phyloP scores from a whole-genome alignment of 2,113 vertebrate species.

The Todiramphus saurophagus region DNA sequence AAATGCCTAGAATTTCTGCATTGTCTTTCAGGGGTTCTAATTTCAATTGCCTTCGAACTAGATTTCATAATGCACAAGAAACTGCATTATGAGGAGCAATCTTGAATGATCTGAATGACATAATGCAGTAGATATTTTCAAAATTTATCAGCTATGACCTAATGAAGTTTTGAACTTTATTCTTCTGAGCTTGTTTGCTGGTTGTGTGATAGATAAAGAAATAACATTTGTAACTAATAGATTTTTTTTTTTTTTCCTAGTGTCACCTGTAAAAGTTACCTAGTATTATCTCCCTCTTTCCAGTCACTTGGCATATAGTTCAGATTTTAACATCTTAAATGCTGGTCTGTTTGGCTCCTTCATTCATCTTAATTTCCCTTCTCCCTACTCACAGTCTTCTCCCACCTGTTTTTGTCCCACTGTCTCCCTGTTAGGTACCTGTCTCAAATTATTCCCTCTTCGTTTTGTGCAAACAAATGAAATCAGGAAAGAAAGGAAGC shows the following conservation, averaged over 20 bases:
- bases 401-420: background rate
- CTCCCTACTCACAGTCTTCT: background rate
- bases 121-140: background rate
- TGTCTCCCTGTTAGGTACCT: background rate
- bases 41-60: background rate
- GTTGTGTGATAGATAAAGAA: background rate
- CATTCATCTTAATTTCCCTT: background rate
- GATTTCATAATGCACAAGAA: background rate
- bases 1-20: background rate
- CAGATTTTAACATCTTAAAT: background rate
- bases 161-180: background rate
- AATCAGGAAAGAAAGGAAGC: background rate
- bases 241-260: background rate
- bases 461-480: background rate
- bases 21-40: background rate
- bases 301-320: background rate
- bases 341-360: background rate
- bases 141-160: background rate
- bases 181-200: background rate
- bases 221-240: background rate
- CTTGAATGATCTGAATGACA: background rate
- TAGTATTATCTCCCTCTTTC: background rate
- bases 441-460: background rate
- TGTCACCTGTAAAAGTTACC: background rate
- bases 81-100: background rate